A percentile compares a stretch with the other conserved stretches of the same genome.
phyloP scores from a whole-genome alignment of 2,888 invertebrate species.

The Heliconius hortense region DNA sequence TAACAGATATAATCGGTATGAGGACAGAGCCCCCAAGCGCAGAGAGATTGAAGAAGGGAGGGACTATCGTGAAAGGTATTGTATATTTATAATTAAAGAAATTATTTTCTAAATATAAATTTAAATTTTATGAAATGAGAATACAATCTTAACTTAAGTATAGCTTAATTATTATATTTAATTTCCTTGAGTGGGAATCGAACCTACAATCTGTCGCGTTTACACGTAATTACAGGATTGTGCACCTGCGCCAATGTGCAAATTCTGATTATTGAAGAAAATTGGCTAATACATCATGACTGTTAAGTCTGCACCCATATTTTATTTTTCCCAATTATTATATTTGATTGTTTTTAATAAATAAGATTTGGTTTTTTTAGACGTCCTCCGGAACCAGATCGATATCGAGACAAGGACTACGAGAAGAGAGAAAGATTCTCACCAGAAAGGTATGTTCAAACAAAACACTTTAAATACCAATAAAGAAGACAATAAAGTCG shows the following conservation, averaged over 20 bases:
- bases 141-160: neutral
- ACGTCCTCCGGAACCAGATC: constrained; percentile 63
- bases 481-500: neutral
- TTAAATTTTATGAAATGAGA: neutral
- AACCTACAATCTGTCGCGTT: too few species aligned
- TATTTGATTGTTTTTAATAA: neutral
- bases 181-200: too few species aligned
- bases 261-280: too few species aligned
- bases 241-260: too few species aligned
- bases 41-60: constrained; percentile 60
- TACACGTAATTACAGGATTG: too few species aligned
- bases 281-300: too few species aligned
- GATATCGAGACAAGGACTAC: constrained; percentile 64
- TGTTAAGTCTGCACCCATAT: too few species aligned
- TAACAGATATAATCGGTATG: constrained; percentile 69
- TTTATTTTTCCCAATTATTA: too few species aligned
- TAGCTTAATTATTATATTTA: neutral
- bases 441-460: constrained; percentile 61
- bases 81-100: neutral
- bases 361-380: constrained; percentile 45
- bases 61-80: constrained; percentile 59
- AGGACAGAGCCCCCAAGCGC: constrained; percentile 61
- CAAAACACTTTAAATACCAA: constrained; percentile 9
- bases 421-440: constrained; percentile 68
- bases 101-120: neutral